Evolutionary conservation across 1,140 invertebrate genomes (phyloP).

Genomic region (Euura saliciscinereae): DNA sequence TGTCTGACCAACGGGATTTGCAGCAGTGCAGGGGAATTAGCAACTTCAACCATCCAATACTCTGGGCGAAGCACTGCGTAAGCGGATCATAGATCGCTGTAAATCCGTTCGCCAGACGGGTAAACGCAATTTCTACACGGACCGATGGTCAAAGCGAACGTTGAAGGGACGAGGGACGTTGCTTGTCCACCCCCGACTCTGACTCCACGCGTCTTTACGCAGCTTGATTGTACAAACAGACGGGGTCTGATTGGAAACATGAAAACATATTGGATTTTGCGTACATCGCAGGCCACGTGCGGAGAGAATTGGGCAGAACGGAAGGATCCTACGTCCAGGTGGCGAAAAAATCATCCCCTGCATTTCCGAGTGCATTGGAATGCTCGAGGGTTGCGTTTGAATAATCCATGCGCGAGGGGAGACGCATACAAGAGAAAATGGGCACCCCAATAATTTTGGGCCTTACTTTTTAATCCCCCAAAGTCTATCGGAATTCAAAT

Average conservation of each 20-base stretch:
- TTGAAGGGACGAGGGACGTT: no score
- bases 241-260: no score
- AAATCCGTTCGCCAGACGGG: slow-evolving; percentile 6
- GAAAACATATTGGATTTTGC: background rate
- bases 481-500: background rate
- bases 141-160: background rate
- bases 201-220: no score
- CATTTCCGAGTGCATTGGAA: background rate
- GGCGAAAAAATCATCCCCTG: background rate
- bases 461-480: background rate
- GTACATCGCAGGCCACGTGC: background rate
- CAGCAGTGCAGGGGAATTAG: background rate
- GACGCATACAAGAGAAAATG: no score
- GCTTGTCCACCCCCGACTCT: background rate
- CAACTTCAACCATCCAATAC: background rate
- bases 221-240: no score
- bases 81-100: background rate
- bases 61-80: background rate
- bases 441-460: no score
- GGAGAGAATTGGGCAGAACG: background rate
- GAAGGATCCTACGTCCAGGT: background rate
- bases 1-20: background rate
- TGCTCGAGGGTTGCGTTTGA: background rate
- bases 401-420: no score
- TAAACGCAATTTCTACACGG: background rate